Conservation (phyloP, 2,888 invertebrate genomes). For the Caenorhabditis macrosperma region DNA sequence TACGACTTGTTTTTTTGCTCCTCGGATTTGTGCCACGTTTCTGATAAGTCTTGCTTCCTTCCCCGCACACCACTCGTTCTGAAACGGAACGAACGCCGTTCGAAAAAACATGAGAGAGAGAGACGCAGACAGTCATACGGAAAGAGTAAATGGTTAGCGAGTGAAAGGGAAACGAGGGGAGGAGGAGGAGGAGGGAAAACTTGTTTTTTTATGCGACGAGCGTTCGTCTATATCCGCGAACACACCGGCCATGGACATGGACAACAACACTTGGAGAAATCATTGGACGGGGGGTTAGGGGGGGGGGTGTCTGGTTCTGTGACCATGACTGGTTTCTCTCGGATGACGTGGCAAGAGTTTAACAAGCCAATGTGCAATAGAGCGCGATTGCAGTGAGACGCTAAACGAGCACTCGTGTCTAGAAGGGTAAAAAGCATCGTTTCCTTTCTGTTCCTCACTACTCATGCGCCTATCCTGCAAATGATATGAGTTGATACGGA, state of each 20-base stretch:
- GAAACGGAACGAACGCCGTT: too few relatives aligned
- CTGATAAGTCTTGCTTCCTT: too few relatives aligned
- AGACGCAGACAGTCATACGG: background rate
- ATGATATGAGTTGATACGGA: background rate
- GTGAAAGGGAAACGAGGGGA: background rate
- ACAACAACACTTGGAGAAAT: background rate
- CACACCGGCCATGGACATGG: background rate
- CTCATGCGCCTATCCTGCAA: too few relatives aligned
- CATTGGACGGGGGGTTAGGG: background rate
- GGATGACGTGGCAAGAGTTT: background rate
- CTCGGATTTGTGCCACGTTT: too few relatives aligned
- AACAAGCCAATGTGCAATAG: too few relatives aligned
- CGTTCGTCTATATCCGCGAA: conserved; percentile 45
- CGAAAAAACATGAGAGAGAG: background rate
- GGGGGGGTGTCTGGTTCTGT: background rate
- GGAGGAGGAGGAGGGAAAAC: conserved; percentile 11
- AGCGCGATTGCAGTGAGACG: too few relatives aligned
- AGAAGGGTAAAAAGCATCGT: background rate
- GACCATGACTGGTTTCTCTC: background rate
- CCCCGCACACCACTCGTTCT: too few relatives aligned
- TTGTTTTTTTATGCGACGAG: conserved; percentile 8
- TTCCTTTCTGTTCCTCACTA: too few relatives aligned
- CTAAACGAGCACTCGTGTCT: too few relatives aligned
- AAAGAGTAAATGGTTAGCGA: conserved; percentile 38
- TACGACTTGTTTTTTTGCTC: too few relatives aligned